phyloP scores from a whole-genome alignment of 2,888 invertebrate genomes.

The Acrocera orbiculus region DNA sequence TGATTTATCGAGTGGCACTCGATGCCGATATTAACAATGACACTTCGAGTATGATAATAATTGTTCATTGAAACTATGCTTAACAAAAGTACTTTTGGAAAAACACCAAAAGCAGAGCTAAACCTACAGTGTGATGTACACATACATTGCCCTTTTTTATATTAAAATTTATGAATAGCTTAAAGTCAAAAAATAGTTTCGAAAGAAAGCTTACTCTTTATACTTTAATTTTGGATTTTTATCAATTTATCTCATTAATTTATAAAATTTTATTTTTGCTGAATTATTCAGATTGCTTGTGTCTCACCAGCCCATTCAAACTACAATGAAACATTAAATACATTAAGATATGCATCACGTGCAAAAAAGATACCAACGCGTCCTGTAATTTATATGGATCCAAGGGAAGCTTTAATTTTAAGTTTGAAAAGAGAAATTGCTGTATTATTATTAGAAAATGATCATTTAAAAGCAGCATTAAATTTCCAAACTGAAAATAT shows the following conservation, averaged over 20 bases:
- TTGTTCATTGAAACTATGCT: too few relatives aligned
- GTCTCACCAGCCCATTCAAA: conserved; percentile 80
- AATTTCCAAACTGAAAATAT: conserved; percentile 40
- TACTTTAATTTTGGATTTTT: neutral
- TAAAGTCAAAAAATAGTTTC: neutral
- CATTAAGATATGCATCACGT: conserved; percentile 76
- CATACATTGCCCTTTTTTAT: too few relatives aligned
- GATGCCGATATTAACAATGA: too few relatives aligned
- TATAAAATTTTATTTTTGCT: conserved; percentile 14
- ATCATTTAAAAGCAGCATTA: conserved; percentile 61
- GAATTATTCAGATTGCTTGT: conserved; percentile 70
- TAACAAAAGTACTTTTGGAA: too few relatives aligned
- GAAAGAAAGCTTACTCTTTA: neutral
- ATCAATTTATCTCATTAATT: conserved; percentile 1
- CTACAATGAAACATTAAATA: conserved; percentile 73
- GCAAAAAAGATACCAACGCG: conserved; percentile 87
- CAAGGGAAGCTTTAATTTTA: conserved; percentile 76
- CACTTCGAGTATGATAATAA: too few relatives aligned
- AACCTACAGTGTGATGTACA: too few relatives aligned
- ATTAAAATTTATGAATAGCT: too few relatives aligned
- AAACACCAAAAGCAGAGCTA: too few relatives aligned
- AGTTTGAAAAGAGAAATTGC: conserved; percentile 76
- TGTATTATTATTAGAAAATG: conserved; percentile 71
- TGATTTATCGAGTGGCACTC: too few relatives aligned
- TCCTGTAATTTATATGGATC: conserved; percentile 89